Evolutionary conservation across 2,113 vertebrate genomes (phyloP), one percentile per base, ranked within the genome.

Genomic region (Cavia porcellus): DNA sequence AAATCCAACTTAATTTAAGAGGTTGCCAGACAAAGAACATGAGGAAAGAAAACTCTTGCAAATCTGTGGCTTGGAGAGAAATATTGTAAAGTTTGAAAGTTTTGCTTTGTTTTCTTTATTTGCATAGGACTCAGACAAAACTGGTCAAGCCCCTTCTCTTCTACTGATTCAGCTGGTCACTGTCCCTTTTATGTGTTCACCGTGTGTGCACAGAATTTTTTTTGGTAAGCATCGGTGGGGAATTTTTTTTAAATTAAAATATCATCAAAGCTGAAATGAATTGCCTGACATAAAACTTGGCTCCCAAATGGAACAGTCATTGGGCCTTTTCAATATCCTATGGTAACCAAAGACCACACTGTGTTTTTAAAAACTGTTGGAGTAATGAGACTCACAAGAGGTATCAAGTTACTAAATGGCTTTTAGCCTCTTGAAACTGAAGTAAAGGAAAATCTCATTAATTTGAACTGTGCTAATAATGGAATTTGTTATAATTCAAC

Each of bases 341-440:
- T 94, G 92, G 97, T 95, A 97, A 97, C 97, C 95, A 64, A 98
- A 98, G 95, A 90, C 95, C 94, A 96, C 92, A 96, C 90, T 80
- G 82, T 92, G 93, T 96, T 94, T 97, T 95, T 79, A 87, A 97
- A 77, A 97, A 97, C 85, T 77, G 62, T 96, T 89, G 81, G 50
- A 95, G 92, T 96, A 97, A 97, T 95, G 95, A 97, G 97, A 97
- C 96, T 95, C 97, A 96, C 97, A 97, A 96, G 97, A 96, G 92
- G 97, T 96, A 96, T 98, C 94, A 7, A 74, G 96, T 98, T 97
- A 97, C 97, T 97, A 97, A 98, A 97, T 97, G 97, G 96, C 96
- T 97, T 97, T 97, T 96, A 97, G 95, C 88, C 96, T 94, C 97
- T 97, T 97, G 96, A 98, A 97, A 97, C 90, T 30, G 24, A 97